These are phyloP conservation scores for Cheilosia vulpina DNA, from an alignment of 2,888 invertebrate genomes.

Conservation along the genomic window DNA sequence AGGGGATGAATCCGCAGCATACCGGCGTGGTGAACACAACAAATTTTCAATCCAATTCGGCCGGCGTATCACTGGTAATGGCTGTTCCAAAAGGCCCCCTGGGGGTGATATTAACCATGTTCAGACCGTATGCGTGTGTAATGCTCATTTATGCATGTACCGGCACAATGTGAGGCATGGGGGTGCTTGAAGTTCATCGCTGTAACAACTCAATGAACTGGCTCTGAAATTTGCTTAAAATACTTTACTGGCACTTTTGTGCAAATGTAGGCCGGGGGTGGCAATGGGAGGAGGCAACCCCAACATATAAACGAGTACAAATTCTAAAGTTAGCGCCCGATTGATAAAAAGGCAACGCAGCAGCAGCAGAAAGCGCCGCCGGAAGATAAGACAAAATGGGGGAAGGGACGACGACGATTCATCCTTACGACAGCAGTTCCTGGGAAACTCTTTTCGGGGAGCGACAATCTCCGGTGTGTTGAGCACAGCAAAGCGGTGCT, in stretches of 20 bases:
- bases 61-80: slow-evolving; percentile 29
- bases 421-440: slow-evolving; percentile 18
- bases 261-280: neutral
- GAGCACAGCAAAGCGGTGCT: slow-evolving; percentile 23
- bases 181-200: slow-evolving; percentile 68
- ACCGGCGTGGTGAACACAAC: neutral
- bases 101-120: slow-evolving; percentile 58
- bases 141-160: slow-evolving; percentile 61
- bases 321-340: slow-evolving; percentile 52
- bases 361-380: slow-evolving; percentile 18
- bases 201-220: slow-evolving; percentile 75
- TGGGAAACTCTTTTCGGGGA: slow-evolving; percentile 29
- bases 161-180: neutral
- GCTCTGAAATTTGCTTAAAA: slow-evolving; percentile 65
- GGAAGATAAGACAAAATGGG: slow-evolving; percentile 48
- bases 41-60: slow-evolving; percentile 65
- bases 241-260: slow-evolving; percentile 66
- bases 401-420: slow-evolving; percentile 6
- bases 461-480: slow-evolving; percentile 31
- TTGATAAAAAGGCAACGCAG: slow-evolving; percentile 54
- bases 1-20: slow-evolving; percentile 43
- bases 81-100: slow-evolving; percentile 62
- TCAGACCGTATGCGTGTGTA: slow-evolving; percentile 46
- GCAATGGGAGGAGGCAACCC: neutral
- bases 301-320: neutral